Evolutionary conservation across 1,140 invertebrate species (phyloP).

Genomic region (Triops longicaudatus): DNA sequence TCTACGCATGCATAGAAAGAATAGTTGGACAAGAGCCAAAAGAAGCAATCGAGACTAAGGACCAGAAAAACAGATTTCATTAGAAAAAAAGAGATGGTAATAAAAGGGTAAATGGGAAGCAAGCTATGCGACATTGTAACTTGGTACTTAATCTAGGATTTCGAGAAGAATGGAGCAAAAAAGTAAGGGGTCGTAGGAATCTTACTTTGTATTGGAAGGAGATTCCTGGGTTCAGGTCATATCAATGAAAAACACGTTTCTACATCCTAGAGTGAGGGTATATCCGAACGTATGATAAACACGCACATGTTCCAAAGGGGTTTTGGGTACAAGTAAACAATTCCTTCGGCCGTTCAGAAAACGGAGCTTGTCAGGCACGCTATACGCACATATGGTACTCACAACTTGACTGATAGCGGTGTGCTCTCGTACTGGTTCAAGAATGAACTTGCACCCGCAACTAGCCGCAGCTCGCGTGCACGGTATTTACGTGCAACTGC

Average conservation of each 20-base stretch:
- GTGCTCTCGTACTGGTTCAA: not conserved
- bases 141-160: not conserved
- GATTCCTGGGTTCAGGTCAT: not conserved
- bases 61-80: not conserved
- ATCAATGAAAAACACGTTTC: not conserved
- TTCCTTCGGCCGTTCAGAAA: not conserved
- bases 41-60: not conserved
- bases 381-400: not conserved
- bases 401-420: not conserved
- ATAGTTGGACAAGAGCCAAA: not conserved
- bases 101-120: not conserved
- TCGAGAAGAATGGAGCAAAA: not conserved
- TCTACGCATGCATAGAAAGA: not conserved
- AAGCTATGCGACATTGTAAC: not conserved
- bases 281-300: not conserved
- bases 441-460: slow-evolving; percentile 5
- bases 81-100: not conserved
- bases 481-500: not conserved
- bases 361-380: not conserved
- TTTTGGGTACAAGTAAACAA: not conserved
- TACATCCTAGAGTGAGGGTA: not conserved
- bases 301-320: not conserved
- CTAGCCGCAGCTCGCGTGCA: not conserved
- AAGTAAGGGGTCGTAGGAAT: not conserved
- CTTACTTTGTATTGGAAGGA: not conserved